Conservation (phyloP, 2,113 vertebrate species). For the Microcebus ravelobensis region DNA sequence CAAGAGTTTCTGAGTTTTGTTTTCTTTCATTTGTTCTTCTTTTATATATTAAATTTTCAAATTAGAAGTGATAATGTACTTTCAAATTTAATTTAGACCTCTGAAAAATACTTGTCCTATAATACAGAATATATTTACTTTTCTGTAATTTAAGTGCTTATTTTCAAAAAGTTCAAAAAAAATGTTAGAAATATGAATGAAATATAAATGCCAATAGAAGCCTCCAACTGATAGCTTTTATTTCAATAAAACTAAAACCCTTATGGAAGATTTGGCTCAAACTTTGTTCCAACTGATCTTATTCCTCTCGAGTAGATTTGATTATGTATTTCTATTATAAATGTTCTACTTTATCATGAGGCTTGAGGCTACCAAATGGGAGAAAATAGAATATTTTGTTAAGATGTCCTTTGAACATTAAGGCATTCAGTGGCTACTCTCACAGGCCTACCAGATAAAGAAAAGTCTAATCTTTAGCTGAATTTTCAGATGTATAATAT, state of each 20-base stretch:
- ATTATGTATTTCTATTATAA: background rate
- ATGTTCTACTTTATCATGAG: background rate
- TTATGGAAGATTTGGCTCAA: background rate
- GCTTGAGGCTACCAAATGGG: background rate
- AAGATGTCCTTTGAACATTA: slow-evolving; percentile 11
- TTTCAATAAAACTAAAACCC: slow-evolving; percentile 8
- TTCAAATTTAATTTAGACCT: slow-evolving; percentile 44
- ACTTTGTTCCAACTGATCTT: background rate
- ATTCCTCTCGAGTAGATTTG: background rate
- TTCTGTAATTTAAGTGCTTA: background rate
- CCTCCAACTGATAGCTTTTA: background rate
- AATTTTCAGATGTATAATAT: background rate
- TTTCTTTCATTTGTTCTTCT: slow-evolving; percentile 2
- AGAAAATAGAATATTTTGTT: slow-evolving; percentile 21
- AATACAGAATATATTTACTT: background rate
- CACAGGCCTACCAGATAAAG: background rate
- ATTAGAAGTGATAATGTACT: background rate
- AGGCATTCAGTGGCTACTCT: background rate
- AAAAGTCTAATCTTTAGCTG: background rate
- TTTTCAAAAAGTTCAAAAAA: slow-evolving; percentile 45
- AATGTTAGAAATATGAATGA: slow-evolving; percentile 15
- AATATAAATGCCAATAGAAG: background rate
- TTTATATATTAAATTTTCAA: slow-evolving; percentile 16
- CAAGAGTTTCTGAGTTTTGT: background rate
- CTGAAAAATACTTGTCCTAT: background rate